Base-by-base conservation (phyloP, 2,797 vertebrate genomes). In the Cheirogaleus major region DNA sequence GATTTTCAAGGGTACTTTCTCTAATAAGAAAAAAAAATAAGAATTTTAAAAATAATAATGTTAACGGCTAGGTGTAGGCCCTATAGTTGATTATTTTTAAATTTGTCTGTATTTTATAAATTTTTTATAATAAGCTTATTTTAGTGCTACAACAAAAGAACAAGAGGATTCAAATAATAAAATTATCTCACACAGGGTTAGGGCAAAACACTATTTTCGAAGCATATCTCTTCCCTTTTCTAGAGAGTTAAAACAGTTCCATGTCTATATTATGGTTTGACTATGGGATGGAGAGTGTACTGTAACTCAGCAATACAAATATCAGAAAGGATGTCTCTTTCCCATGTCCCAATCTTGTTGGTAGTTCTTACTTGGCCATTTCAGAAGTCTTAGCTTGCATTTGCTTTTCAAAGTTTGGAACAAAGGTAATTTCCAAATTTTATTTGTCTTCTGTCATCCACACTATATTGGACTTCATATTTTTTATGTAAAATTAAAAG, bases 261-360 rank as follows among this genome's bases (percentile, higher is more conserved):
- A 25, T 2, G 0, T 65, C 5, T 63, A 78, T 7, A 27, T 1
- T 11, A 17, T 3, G 10, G 4, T 45, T 69, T 84, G n/a, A 20
- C 2, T 22, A 7, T 20, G 5, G 7, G 0, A 23, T 7, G 10
- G 23, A 18, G 2, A 2, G 0, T 70, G 6, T 7, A 15, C 4
- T 20, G 1, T 45, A 48, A 48, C 27, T 59, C 38, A 80, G 30
- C 81, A 92, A 55, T 55, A 17, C 10, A 86, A 55, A 9, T 13
- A 22, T 25, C 45, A n/a, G 7, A 13, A 72, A 27, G 11, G 32
- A 25, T 79, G 17, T n/a, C 23, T 30, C 30, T 61, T 85, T 27
- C 32, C 67, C 11, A 23, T 7, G 18, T 65, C 7, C 6, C 2
- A 11, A 22, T 23, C 12, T 7, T 69, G 48, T 32, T 72, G 13